Evolutionary conservation across 2,797 vertebrate genomes (phyloP).

Genomic region (Labeo calbasu): DNA sequence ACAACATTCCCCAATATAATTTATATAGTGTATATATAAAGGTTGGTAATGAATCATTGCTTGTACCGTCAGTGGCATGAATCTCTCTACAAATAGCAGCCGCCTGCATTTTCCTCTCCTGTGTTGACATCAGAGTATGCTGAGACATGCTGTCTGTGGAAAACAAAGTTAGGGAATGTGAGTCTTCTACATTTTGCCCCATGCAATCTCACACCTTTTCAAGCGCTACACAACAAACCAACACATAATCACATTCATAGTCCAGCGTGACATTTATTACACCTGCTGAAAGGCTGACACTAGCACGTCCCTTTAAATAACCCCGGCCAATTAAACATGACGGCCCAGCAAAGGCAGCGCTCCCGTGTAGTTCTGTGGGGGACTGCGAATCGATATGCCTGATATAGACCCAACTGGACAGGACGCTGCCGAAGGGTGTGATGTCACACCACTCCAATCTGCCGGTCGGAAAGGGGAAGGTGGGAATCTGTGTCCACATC

Average conservation of each 20-base stretch:
- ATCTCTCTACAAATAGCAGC: slow-evolving; percentile 92
- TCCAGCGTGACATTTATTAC: slow-evolving; percentile 67
- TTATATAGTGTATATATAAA: too few species aligned
- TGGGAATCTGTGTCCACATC: slow-evolving; percentile 22
- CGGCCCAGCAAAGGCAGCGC: slow-evolving; percentile 68
- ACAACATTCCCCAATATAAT: too few species aligned
- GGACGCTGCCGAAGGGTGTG: slow-evolving; percentile 55
- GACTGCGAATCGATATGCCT: slow-evolving; percentile 68
- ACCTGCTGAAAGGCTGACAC: slow-evolving; percentile 72
- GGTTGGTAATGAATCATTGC: neutral
- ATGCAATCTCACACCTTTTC: neutral
- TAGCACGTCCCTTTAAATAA: slow-evolving; percentile 82
- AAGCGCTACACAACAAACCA: slow-evolving; percentile 30
- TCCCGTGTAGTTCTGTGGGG: slow-evolving; percentile 66
- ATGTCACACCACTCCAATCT: slow-evolving; percentile 60
- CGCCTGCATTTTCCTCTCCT: slow-evolving; percentile 90
- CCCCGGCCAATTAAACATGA: slow-evolving; percentile 70
- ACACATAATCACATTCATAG: slow-evolving; percentile 32
- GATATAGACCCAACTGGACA: slow-evolving; percentile 66
- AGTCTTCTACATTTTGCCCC: slow-evolving; percentile 50
- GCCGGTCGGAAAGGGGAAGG: slow-evolving; percentile 4
- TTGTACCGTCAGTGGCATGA: slow-evolving; percentile 84
- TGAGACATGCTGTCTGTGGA: slow-evolving; percentile 84
- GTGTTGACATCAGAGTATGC: slow-evolving; percentile 84
- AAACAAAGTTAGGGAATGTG: slow-evolving; percentile 51